A percentile compares a stretch with the other conserved stretches of the same genome.
phyloP scores from a whole-genome alignment of 2,797 vertebrate species.

The Platyrinchus mystaceus region DNA sequence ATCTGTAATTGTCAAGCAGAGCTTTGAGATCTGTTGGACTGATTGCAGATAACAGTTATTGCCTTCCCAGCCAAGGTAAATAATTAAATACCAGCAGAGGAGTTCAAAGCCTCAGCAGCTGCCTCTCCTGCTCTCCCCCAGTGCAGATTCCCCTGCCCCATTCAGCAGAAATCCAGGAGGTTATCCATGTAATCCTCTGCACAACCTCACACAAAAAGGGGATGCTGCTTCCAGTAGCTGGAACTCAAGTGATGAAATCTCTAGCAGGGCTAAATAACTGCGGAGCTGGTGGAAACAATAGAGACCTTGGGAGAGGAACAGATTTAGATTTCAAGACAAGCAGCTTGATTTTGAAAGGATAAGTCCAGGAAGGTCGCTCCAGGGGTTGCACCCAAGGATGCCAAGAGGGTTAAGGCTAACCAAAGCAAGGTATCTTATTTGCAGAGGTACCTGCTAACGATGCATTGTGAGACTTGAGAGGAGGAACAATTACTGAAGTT shows the following conservation, averaged over 20 bases:
- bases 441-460: neutral
- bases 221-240: neutral
- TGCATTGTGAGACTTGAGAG: neutral
- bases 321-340: neutral
- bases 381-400: neutral
- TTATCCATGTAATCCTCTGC: neutral
- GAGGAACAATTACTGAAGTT: conserved; percentile 8
- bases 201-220: neutral
- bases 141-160: neutral
- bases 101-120: conserved; percentile 28
- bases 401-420: neutral
- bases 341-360: neutral
- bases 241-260: neutral
- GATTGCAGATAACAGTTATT: neutral
- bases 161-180: neutral
- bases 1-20: neutral
- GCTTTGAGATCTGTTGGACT: neutral
- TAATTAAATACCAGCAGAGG: neutral
- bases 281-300: neutral
- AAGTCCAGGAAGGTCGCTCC: neutral
- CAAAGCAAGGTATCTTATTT: neutral
- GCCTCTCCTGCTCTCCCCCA: neutral
- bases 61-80: conserved; percentile 23
- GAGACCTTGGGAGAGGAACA: neutral
- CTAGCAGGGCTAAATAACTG: neutral